A percentile compares a stretch with the other conserved stretches of the same genome.
Evolutionary conservation across 2,797 vertebrate species (phyloP).

Genomic region (Cygnus olor): DNA sequence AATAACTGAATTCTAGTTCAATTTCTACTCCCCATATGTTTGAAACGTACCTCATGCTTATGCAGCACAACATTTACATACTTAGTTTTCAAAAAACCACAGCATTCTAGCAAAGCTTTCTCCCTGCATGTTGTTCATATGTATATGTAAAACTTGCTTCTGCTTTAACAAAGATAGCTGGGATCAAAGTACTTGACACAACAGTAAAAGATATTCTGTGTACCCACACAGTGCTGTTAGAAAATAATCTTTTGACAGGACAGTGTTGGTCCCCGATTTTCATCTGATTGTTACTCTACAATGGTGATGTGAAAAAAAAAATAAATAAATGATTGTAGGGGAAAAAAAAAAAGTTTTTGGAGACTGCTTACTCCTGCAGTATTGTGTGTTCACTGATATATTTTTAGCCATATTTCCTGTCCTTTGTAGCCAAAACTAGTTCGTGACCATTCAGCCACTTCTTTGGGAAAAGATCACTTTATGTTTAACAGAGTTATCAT

Average conservation of each 20-base stretch:
- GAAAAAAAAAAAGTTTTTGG: not conserved
- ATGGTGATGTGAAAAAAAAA: not conserved
- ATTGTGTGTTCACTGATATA: not conserved
- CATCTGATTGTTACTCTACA: not conserved
- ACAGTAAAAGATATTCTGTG: not conserved
- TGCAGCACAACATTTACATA: conserved; percentile 60
- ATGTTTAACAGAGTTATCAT: not conserved
- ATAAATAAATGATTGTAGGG: not conserved
- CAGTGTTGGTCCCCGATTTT: not conserved
- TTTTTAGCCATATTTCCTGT: not conserved
- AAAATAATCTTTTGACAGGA: not conserved
- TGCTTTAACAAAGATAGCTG: not conserved
- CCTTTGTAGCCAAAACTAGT: not conserved
- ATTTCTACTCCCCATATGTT: conserved; percentile 42
- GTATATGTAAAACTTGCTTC: conserved; percentile 17
- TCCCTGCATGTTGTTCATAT: not conserved
- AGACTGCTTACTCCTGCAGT: not conserved
- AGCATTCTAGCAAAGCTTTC: conserved; percentile 23
- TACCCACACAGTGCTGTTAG: not conserved
- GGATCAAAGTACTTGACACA: not conserved
- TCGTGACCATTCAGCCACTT: not conserved
- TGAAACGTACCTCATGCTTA: conserved; percentile 54
- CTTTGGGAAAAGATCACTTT: not conserved
- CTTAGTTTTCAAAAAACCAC: conserved; percentile 36
- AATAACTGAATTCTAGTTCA: conserved; percentile 41